Conservation (phyloP, 2,113 vertebrate genomes). For the Genyomyrus donnyi region DNA sequence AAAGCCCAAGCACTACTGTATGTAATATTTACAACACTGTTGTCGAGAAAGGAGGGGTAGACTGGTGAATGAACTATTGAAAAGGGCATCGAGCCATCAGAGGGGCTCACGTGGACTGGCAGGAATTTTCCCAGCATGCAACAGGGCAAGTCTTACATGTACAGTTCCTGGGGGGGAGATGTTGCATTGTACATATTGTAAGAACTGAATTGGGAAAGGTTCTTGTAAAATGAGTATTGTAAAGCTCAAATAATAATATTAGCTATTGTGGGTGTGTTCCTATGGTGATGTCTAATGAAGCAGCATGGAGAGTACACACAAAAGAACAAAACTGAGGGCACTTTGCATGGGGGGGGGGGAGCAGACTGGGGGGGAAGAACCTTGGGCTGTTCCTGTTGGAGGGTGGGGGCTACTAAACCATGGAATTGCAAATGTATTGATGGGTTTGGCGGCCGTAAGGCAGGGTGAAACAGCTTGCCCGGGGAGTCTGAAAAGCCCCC, state of each 20-base stretch:
- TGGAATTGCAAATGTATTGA: slow-evolving; percentile 23
- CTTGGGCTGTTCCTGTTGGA: neutral
- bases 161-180: slow-evolving; percentile 28
- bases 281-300: slow-evolving; percentile 41
- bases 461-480: neutral
- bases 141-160: slow-evolving; percentile 46
- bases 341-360: slow-evolving; percentile 37
- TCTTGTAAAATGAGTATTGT: slow-evolving; percentile 71
- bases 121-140: slow-evolving; percentile 14
- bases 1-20: slow-evolving; percentile 80
- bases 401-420: neutral
- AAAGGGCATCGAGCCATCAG: neutral
- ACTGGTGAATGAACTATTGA: neutral
- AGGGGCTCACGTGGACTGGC: neutral
- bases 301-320: slow-evolving; percentile 26
- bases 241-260: slow-evolving; percentile 53
- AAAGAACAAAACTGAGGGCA: slow-evolving; percentile 41
- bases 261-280: slow-evolving; percentile 42
- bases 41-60: slow-evolving; percentile 32
- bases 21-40: slow-evolving; percentile 71
- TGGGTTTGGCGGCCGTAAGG: neutral
- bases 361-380: slow-evolving; percentile 9
- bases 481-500: neutral
- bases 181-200: slow-evolving; percentile 64
- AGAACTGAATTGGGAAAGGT: slow-evolving; percentile 55